phyloP scores from a whole-genome alignment of 64 coral and sea anemone genomes.

The Pocillopora damicornis region DNA sequence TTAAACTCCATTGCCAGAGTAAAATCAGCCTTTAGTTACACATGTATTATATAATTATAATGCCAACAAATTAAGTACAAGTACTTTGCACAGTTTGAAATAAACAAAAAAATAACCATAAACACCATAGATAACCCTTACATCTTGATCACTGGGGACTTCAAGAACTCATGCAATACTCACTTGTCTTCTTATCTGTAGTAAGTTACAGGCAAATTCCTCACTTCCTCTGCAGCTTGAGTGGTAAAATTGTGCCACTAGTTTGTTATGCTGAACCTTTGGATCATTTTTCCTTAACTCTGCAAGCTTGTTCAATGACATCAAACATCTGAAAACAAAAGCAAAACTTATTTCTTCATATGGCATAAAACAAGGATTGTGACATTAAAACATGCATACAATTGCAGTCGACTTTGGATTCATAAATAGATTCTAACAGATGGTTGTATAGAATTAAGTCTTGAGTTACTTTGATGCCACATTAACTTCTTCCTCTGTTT shows the following conservation, averaged over 20 bases:
- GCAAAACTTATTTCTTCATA: neutral
- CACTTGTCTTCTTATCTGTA: constrained; percentile 83
- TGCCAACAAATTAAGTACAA: too few species aligned
- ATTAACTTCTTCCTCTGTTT: too few species aligned
- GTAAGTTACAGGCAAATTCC: constrained; percentile 71
- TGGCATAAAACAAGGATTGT: constrained; percentile 38
- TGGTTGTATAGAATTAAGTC: too few species aligned
- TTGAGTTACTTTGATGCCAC: too few species aligned
- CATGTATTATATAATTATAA: too few species aligned
- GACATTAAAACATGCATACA: neutral
- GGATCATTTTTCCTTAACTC: constrained; percentile 83
- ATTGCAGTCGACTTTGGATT: too few species aligned
- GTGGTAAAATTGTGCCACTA: constrained; percentile 76
- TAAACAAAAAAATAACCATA: too few species aligned
- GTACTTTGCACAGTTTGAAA: neutral
- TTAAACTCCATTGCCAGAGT: too few species aligned
- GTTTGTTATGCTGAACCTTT: constrained; percentile 88
- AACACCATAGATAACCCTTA: too few species aligned
- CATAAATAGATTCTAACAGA: too few species aligned
- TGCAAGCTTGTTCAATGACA: constrained; percentile 63
- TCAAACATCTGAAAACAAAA: constrained; percentile 33
- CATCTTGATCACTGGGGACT: too few species aligned
- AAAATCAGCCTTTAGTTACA: too few species aligned
- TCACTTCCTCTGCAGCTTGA: constrained; percentile 77
- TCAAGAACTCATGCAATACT: neutral